Evolutionary conservation across 2,888 invertebrate species (phyloP).

Genomic region (Alentia gelatinosa): DNA sequence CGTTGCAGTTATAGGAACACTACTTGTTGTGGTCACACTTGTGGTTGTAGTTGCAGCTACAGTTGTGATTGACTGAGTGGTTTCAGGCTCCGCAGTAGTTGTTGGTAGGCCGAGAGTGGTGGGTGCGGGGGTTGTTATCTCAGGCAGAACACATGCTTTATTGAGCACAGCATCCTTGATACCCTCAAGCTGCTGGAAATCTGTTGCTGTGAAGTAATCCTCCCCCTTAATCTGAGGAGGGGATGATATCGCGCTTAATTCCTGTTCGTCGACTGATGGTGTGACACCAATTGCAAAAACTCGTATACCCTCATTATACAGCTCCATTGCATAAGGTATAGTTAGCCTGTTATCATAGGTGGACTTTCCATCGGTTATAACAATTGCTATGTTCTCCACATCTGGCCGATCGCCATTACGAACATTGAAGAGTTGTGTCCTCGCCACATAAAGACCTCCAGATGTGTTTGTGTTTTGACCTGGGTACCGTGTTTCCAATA

Average conservation of each 20-base stretch:
- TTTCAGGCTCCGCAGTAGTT: background rate
- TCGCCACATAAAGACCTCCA: background rate
- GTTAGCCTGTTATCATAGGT: constrained; percentile 8
- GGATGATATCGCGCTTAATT: background rate
- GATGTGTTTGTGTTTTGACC: constrained; percentile 41
- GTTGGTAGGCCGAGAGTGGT: background rate
- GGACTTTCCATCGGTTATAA: constrained; percentile 38
- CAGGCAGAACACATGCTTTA: background rate
- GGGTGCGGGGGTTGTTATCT: background rate
- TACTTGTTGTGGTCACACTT: background rate
- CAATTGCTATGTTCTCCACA: constrained; percentile 26
- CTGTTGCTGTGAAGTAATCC: constrained; percentile 8
- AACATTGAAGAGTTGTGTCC: background rate
- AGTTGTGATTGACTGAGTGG: background rate
- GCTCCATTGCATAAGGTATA: background rate
- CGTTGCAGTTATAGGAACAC: no score
- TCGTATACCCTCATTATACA: background rate
- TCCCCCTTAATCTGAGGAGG: background rate
- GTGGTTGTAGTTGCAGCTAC: background rate
- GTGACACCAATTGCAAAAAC: constrained; percentile 7
- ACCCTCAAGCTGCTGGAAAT: constrained; percentile 17
- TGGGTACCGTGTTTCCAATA: background rate
- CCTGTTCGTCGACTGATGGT: background rate
- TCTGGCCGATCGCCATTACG: background rate
- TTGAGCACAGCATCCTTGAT: background rate